A percentile compares a stretch with the other conserved stretches of the same genome.
Conservation (phyloP, 2,113 vertebrate species). For the Porphyrio hochstetteri region DNA sequence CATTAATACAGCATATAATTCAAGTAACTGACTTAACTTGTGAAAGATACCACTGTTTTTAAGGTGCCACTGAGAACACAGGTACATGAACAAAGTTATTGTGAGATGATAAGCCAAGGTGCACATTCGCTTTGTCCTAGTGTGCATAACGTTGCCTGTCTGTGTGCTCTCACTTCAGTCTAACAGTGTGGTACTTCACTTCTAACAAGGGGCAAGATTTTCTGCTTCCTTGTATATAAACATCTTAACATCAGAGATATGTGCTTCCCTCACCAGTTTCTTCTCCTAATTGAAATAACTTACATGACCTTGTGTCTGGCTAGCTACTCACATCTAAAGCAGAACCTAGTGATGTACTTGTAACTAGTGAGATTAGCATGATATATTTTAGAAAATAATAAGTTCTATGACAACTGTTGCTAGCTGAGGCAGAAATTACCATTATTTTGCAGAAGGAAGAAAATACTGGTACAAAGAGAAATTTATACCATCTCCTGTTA, state of each 20-base stretch:
- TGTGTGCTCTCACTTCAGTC: not conserved
- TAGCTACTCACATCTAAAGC: not conserved
- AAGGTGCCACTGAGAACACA: not conserved
- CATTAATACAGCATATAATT: not conserved
- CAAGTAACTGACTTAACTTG: not conserved
- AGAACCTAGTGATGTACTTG: not conserved
- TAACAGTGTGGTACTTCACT: not conserved
- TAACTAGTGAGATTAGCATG: conserved; percentile 1
- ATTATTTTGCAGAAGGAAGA: not conserved
- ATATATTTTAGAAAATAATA: not conserved
- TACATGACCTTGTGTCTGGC: not conserved
- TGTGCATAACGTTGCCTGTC: not conserved
- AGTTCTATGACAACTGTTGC: not conserved
- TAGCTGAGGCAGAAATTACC: not conserved
- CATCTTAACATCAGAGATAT: not conserved
- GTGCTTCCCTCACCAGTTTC: not conserved
- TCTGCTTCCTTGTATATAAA: conserved; percentile 11
- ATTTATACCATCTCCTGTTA: not conserved
- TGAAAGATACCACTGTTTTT: not conserved
- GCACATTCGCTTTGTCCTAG: not conserved
- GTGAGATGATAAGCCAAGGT: not conserved
- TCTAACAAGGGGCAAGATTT: not conserved
- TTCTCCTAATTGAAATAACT: conserved; percentile 35
- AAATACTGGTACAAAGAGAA: not conserved
- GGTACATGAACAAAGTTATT: not conserved